phyloP scores from a whole-genome alignment of 2,888 invertebrate species.

The Melipona bicolor region DNA sequence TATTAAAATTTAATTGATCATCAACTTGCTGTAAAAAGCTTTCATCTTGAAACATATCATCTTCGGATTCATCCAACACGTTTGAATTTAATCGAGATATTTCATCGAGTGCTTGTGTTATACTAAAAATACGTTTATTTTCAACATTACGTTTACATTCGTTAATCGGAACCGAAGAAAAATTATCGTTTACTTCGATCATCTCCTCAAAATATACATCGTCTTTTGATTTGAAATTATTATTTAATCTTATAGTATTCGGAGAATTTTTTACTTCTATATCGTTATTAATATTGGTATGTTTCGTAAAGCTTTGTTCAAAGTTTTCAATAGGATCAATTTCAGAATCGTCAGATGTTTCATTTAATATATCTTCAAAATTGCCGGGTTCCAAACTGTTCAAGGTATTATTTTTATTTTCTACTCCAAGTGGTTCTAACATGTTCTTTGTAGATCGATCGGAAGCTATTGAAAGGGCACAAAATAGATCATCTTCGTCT shows the following conservation, averaged over 20 bases:
- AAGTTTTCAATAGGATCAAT: constrained; percentile 8
- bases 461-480: neutral
- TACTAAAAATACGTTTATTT: constrained; percentile 14
- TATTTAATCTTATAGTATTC: neutral
- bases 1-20: neutral
- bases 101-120: constrained; percentile 59
- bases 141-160: neutral
- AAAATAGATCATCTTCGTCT: constrained; percentile 23
- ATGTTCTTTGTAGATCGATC: neutral
- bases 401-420: neutral
- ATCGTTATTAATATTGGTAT: neutral
- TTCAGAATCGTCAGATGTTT: constrained; percentile 62
- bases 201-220: neutral
- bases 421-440: neutral
- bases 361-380: constrained; percentile 66
- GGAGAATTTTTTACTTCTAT: neutral
- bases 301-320: neutral
- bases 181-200: neutral
- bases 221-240: neutral
- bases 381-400: constrained; percentile 17
- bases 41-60: constrained; percentile 72
- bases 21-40: neutral
- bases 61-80: constrained; percentile 65
- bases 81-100: constrained; percentile 44
- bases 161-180: neutral